A percentile compares a stretch with the other conserved stretches of the same genome.
Evolutionary conservation across 1,140 invertebrate species (phyloP).

Genomic region (Micrasema minimum): DNA sequence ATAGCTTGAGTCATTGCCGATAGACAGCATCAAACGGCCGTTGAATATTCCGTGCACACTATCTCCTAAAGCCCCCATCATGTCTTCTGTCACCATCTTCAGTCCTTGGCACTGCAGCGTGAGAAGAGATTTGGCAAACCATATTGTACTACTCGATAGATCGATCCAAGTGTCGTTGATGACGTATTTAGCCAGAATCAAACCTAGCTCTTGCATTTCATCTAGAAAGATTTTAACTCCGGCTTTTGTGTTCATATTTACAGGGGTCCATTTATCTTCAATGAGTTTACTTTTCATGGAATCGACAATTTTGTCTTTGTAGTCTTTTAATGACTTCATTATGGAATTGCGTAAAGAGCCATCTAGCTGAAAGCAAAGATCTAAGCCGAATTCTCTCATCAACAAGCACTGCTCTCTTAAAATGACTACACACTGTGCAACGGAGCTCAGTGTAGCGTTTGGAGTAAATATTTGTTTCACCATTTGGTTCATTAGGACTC

Average conservation of each 20-base stretch:
- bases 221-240: slow-evolving; percentile 63
- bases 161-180: slow-evolving; percentile 67
- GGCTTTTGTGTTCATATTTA: slow-evolving; percentile 66
- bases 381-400: slow-evolving; percentile 70
- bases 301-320: slow-evolving; percentile 64
- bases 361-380: slow-evolving; percentile 85
- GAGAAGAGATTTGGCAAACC: slow-evolving; percentile 65
- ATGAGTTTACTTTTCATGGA: slow-evolving; percentile 64
- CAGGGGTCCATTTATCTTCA: slow-evolving; percentile 66
- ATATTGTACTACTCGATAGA: slow-evolving; percentile 66
- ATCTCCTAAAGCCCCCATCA: slow-evolving; percentile 65
- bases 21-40: slow-evolving; percentile 59
- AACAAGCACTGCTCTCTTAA: slow-evolving; percentile 77
- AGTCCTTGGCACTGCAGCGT: slow-evolving; percentile 64
- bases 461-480: slow-evolving; percentile 93
- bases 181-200: slow-evolving; percentile 65
- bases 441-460: slow-evolving; percentile 82
- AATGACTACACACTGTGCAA: slow-evolving; percentile 88
- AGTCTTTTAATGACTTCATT: slow-evolving; percentile 63
- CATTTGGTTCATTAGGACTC: slow-evolving; percentile 82
- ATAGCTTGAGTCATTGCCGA: slow-evolving; percentile 63
- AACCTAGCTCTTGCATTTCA: slow-evolving; percentile 66
- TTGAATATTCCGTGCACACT: slow-evolving; percentile 65
- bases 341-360: slow-evolving; percentile 76
- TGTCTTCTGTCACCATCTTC: slow-evolving; percentile 64